These are phyloP conservation scores for Byasa hedistus DNA, from an alignment of 2,888 invertebrate species.

Conservation along the genomic window DNA sequence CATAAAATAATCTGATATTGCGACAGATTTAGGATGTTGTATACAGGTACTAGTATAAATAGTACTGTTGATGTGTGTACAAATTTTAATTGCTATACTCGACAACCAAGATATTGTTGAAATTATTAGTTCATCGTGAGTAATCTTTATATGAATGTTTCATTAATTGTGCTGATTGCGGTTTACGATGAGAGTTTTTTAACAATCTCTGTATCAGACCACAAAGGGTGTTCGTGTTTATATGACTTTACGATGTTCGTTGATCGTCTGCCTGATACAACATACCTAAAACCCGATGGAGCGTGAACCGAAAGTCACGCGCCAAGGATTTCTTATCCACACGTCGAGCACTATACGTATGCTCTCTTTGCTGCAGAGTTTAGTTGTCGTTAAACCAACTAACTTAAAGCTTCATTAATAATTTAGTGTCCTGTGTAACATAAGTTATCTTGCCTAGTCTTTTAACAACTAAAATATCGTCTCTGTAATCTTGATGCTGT, in stretches of 20 bases:
- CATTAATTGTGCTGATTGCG: conserved; percentile 7
- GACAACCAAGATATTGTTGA: neutral
- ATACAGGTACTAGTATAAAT: no score
- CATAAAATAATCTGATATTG: no score
- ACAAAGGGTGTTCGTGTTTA: conserved; percentile 51
- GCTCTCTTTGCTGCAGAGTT: conserved; percentile 34
- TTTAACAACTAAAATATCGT: neutral
- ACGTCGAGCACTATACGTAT: conserved; percentile 48
- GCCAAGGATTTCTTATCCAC: conserved; percentile 66
- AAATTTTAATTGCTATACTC: neutral
- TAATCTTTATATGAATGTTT: neutral
- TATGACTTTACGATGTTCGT: conserved; percentile 52
- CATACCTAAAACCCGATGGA: conserved; percentile 68
- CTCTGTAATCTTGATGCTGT: no score
- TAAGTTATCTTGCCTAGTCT: neutral
- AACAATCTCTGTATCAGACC: conserved; percentile 38
- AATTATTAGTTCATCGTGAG: neutral
- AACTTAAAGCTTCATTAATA: conserved; percentile 26
- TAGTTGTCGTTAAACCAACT: conserved; percentile 13
- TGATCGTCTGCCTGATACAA: conserved; percentile 59
- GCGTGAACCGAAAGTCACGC: conserved; percentile 74
- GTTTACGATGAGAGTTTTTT: conserved; percentile 23
- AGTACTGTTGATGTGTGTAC: no score
- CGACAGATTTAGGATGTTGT: no score
- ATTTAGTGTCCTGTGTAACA: neutral